Evolutionary conservation across 2,888 invertebrate genomes (phyloP).

Genomic region (Drosophila emarginata): DNA sequence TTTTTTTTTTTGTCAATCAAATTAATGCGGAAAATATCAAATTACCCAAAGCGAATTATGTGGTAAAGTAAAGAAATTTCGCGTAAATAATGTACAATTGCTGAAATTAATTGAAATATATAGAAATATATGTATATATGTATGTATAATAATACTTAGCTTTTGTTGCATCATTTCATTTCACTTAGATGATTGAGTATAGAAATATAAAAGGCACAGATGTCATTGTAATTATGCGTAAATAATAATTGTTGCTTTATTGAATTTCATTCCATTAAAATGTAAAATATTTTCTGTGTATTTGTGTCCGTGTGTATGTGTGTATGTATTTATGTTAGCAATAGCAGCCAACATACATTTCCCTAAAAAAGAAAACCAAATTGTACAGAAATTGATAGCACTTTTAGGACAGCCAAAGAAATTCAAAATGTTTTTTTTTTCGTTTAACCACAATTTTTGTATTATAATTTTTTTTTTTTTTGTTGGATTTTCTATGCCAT

Average conservation of each 20-base stretch:
- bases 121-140: too few species aligned
- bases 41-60: conserved; percentile 7
- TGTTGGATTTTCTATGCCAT: not conserved
- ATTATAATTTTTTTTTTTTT: not conserved
- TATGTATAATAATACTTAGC: not conserved
- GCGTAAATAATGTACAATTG: conserved; percentile 2
- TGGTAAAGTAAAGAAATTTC: conserved; percentile 27
- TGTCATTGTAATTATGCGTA: conserved; percentile 52
- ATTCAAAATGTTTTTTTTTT: not conserved
- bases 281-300: conserved; percentile 50
- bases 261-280: conserved; percentile 71
- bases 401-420: not conserved
- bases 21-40: conserved; percentile 5
- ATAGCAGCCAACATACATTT: conserved; percentile 3
- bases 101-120: conserved; percentile 2
- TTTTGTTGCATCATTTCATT: not conserved
- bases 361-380: not conserved
- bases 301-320: conserved; percentile 14
- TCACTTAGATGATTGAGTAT: not conserved
- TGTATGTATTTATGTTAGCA: conserved; percentile 1
- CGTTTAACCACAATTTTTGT: not conserved
- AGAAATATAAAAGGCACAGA: not conserved
- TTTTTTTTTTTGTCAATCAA: not conserved
- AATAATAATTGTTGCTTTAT: conserved; percentile 68
- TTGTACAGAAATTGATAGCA: not conserved